Conservation (phyloP, 2,797 vertebrate genomes). For the Bufotes viridis region DNA sequence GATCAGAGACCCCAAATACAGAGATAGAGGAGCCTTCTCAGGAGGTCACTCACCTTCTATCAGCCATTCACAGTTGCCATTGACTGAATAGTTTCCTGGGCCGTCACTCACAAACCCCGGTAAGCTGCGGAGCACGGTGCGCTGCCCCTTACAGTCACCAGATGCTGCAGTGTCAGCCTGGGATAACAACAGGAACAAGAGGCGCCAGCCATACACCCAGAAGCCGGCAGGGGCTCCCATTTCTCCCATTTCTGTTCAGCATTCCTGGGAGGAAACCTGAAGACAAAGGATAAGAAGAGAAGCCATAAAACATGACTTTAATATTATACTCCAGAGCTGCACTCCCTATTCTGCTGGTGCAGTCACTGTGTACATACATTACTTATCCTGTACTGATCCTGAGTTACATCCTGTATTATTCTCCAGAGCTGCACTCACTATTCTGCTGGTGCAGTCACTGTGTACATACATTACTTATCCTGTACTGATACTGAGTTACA, state of each 20-base stretch:
- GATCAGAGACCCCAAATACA: no score
- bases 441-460: no score
- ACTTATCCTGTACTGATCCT: no score
- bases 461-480: no score
- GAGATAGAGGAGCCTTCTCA: no score
- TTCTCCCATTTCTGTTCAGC: conserved; percentile 40
- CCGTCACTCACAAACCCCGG: conserved; percentile 90
- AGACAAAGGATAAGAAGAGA: background rate
- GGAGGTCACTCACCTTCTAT: conserved; percentile 81
- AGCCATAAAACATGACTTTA: background rate
- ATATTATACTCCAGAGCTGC: background rate
- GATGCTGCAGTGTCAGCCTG: conserved; percentile 69
- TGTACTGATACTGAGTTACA: no score
- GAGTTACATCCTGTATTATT: no score
- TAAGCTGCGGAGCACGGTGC: conserved; percentile 83
- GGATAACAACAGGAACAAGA: conserved; percentile 70
- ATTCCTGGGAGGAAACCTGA: conserved; percentile 4
- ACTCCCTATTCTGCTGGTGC: no score
- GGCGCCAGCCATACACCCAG: conserved; percentile 55
- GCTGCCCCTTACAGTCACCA: conserved; percentile 90
- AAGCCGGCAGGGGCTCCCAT: conserved; percentile 37
- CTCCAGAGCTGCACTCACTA: no score
- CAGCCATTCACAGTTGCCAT: conserved; percentile 95
- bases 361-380: no score
- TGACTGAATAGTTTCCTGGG: conserved; percentile 93